phyloP scores from a whole-genome alignment of 2,113 vertebrate species.

The Grantiella picta region DNA sequence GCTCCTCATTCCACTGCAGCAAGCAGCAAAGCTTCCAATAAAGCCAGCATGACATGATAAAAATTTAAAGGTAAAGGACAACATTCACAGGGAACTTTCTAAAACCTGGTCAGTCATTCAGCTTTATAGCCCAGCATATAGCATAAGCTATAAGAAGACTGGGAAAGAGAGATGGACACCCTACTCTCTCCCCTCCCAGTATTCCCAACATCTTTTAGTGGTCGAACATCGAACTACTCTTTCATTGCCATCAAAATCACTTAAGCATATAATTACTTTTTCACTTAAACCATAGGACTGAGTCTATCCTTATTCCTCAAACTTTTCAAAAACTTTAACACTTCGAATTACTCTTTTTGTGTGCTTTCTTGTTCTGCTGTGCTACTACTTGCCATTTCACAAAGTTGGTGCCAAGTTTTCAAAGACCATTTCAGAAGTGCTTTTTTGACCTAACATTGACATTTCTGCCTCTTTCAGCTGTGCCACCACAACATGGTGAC shows the following conservation, averaged over 20 bases:
- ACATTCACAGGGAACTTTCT: background rate
- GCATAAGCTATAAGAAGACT: background rate
- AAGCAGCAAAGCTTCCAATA: background rate
- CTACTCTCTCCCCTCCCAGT: background rate
- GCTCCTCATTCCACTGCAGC: background rate
- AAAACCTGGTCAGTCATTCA: background rate
- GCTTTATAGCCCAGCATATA: background rate
- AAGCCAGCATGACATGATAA: background rate
- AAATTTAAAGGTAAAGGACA: background rate
- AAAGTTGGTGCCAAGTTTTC: background rate
- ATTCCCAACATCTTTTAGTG: background rate
- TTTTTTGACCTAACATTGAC: constrained; percentile 27
- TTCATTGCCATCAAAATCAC: background rate
- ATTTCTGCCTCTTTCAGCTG: constrained; percentile 27
- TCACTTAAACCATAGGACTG: background rate
- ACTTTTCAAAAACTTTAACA: background rate
- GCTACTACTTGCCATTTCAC: background rate
- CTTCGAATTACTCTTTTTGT: background rate
- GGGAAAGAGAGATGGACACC: background rate
- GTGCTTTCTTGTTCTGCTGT: background rate
- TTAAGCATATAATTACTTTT: background rate
- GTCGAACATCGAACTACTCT: background rate
- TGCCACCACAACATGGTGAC: background rate
- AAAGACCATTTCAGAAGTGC: constrained; percentile 16
- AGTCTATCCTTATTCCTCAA: background rate